Evolutionary conservation across 2,888 invertebrate genomes (phyloP).

Genomic region (Volucella zonaria): DNA sequence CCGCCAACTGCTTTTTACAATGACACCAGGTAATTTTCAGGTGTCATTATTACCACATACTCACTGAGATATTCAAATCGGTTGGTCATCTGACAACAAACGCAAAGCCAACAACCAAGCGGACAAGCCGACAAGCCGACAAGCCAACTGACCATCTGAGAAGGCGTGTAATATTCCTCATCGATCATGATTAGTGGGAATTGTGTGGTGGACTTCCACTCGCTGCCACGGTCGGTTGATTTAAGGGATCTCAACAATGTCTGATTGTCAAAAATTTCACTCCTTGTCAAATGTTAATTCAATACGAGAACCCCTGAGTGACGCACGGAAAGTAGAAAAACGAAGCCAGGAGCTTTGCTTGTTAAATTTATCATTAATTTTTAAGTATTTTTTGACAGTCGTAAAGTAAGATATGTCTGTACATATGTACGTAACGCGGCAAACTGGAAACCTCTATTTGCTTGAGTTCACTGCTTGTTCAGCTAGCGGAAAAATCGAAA

Average conservation of each 20-base stretch:
- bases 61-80: constrained; percentile 66
- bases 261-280: constrained; percentile 70
- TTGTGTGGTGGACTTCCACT: constrained; percentile 52
- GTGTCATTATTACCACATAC: constrained; percentile 71
- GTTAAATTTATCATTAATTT: constrained; percentile 70
- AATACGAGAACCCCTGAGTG: constrained; percentile 36
- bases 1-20: constrained; percentile 49
- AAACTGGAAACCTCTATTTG: constrained; percentile 12
- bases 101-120: constrained; percentile 57
- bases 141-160: constrained; percentile 39
- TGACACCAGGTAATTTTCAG: constrained; percentile 65
- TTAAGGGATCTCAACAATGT: constrained; percentile 64
- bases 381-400: constrained; percentile 64
- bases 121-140: constrained; percentile 31
- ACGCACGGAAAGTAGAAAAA: constrained; percentile 11
- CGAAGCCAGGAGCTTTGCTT: constrained; percentile 56
- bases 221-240: constrained; percentile 56
- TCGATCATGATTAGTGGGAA: constrained; percentile 73
- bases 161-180: constrained; percentile 68
- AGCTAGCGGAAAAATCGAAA: constrained; percentile 69
- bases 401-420: constrained; percentile 56
- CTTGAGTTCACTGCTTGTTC: constrained; percentile 35
- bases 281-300: constrained; percentile 67
- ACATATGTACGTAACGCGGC: not conserved
- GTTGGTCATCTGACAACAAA: constrained; percentile 68